Base-by-base conservation (phyloP, 1,140 invertebrate species). In the Heliconius nattereri region DNA sequence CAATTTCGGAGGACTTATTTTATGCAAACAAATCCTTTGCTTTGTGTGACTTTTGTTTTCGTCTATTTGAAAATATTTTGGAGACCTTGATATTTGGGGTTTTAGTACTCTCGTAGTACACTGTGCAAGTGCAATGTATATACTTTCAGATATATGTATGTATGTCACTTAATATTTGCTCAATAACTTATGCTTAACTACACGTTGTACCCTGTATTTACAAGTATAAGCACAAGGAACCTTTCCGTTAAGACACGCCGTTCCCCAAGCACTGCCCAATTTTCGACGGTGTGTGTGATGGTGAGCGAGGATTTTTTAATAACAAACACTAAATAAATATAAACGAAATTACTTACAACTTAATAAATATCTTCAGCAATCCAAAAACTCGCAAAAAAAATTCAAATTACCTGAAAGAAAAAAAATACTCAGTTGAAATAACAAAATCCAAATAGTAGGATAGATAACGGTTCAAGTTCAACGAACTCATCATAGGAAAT, bases 401-500 rank as follows among this genome's bases (percentile, higher is more conserved):
- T 8, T 13, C 29, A 66, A 45, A 66, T 72, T 78, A 78, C 77
- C 77, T 78, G 72, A n/a, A 78, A 78, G 54, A 78, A 45, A 54
- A 60, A 73, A 11, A 16, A 78, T 23, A 49, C 60, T 76, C 3
- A 76, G 5, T 60, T 20, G 19, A 71, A 60, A 45, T 29, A 57
- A 13, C 19, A 52, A 29, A 73, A 78, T 37, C 52, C 7, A 57
- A 71, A 2, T 13, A 52, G 29, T 29, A 6, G 11, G 2, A 37
- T 75, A 71, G 73, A 49, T 26, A 37, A 66, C 23, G 57, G 37
- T 32, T 23, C 78, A 79, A 79, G 78, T 75, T 60, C 49, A 75
- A 79, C 40, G 40, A 71, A 79, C 78, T 35, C 78, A 79, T 79
- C 29, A 75, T 66, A 74, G 73, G 37, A 70, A 70, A 75, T 29